A percentile compares a stretch with the other conserved stretches of the same genome.
Conservation (phyloP, 2,113 vertebrate genomes). For the Rhineura floridana region DNA sequence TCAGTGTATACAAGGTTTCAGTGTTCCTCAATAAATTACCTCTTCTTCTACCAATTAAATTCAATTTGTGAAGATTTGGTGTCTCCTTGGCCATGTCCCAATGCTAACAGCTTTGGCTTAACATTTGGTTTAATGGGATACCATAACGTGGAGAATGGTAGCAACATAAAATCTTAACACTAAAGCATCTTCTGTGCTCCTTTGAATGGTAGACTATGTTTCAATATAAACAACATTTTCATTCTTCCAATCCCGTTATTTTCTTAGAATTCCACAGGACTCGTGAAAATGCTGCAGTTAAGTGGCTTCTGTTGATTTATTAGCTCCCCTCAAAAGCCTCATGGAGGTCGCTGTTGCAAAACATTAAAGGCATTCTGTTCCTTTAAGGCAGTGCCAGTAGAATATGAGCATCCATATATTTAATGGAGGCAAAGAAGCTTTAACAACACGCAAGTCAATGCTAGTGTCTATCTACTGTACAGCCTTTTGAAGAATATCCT, state of each 20-base stretch:
- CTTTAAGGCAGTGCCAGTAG: conserved; percentile 50
- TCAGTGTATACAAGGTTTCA: conserved; percentile 72
- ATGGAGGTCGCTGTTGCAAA: conserved; percentile 62
- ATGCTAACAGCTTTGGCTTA: conserved; percentile 76
- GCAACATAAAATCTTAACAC: conserved; percentile 78
- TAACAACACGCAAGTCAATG: conserved; percentile 6
- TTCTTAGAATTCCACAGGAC: conserved; percentile 79
- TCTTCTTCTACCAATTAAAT: conserved; percentile 81
- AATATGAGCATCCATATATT: conserved; percentile 46
- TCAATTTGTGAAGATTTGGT: conserved; percentile 71
- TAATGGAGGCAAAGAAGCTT: conserved; percentile 56
- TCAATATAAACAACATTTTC: conserved; percentile 72
- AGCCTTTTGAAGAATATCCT: conserved; percentile 10
- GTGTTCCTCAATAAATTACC: conserved; percentile 81
- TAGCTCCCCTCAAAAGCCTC: conserved; percentile 61
- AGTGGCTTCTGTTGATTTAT: conserved; percentile 78
- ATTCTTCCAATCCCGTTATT: conserved; percentile 75
- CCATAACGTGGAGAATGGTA: conserved; percentile 70
- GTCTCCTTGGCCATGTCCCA: conserved; percentile 76
- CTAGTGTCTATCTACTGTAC: conserved; percentile 13
- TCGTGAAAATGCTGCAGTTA: conserved; percentile 75
- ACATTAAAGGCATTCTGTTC: conserved; percentile 62
- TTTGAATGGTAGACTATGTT: conserved; percentile 75
- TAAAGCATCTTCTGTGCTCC: conserved; percentile 78
- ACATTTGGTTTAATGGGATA: conserved; percentile 76